Base-by-base conservation (phyloP, 2,797 vertebrate species). In the Emys orbicularis region DNA sequence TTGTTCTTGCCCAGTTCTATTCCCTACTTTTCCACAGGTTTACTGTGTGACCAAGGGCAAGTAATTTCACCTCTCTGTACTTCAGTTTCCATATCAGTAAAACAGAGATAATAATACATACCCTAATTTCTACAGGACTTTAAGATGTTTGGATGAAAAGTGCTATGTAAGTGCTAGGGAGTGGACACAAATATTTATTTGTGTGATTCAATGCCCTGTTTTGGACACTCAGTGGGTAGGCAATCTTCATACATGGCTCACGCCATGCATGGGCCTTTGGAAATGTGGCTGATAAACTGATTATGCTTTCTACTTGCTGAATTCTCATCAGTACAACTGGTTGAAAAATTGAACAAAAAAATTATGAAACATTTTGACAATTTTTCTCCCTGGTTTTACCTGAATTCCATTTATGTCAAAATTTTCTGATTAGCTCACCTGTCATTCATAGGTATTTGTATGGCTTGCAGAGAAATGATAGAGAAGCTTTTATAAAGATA, bases 231-330 rank as follows among this genome's bases (percentile, higher is more conserved):
- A 3, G 16, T 50, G 18, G 41, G 53, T 76, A 11, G 53, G 13
- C 2, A n/a, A 11, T 2, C 11, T 82, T 74, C 5, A 27, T 13
- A 44, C 29, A 31, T 56, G 72, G 3, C 15, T 52, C 50, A 23
- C 10, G 1, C 1, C 23, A 47, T 74, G 52, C 4, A 1, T 1
- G 3, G 25, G 0, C 3, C 41, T 85, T 37, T 31, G 4, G 77
- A 82, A 34, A 12, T n/a, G 44, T 1, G 54, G 29, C n/a, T 18
- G 29, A 3, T 0, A 5, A 3, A 29, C 61, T 49, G 56, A 79
- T 80, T 18, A 16, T 54, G 8, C 8, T 47, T 25, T 77, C 25
- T 18, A 47, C 5, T 0, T 61, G 1, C 3, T 9, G 10, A n/a
- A 52, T 29, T 21, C 5, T 8, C 7, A 10, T 50, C 12, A 41